These are phyloP conservation scores for Drosophila nr. medialis DNA, from an alignment of 2,888 invertebrate genomes.

Conservation along the genomic window DNA sequence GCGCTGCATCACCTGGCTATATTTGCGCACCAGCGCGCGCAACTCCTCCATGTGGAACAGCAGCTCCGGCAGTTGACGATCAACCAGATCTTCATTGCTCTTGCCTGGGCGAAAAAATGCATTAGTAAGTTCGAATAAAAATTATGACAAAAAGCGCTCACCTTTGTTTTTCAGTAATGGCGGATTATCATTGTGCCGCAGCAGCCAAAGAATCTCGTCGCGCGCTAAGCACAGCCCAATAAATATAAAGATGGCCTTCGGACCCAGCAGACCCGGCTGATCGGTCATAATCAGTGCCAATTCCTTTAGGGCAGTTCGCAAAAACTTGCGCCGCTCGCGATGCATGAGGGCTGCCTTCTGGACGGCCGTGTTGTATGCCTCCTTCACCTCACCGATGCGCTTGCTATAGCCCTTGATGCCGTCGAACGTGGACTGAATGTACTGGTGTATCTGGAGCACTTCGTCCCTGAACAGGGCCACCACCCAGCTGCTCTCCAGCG, in stretches of 20 bases:
- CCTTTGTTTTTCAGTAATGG: slow-evolving; percentile 94
- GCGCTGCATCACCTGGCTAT: slow-evolving; percentile 98
- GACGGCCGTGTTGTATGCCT: slow-evolving; percentile 95
- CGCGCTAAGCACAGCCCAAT: slow-evolving; percentile 97
- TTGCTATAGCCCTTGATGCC: slow-evolving; percentile 97
- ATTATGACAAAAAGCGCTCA: background rate
- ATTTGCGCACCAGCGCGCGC: slow-evolving; percentile 96
- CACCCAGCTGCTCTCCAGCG: slow-evolving; percentile 97
- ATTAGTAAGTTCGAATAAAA: background rate
- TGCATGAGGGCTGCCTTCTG: slow-evolving; percentile 96
- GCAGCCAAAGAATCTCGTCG: slow-evolving; percentile 98
- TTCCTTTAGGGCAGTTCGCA: slow-evolving; percentile 97
- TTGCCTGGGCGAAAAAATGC: slow-evolving; percentile 64
- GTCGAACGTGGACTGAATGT: slow-evolving; percentile 96
- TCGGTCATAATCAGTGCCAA: slow-evolving; percentile 97
- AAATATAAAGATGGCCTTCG: slow-evolving; percentile 97
- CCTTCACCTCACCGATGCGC: slow-evolving; percentile 97
- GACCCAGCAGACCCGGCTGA: slow-evolving; percentile 97
- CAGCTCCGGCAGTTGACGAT: slow-evolving; percentile 97
- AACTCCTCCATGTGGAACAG: slow-evolving; percentile 99
- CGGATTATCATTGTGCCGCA: slow-evolving; percentile 98
- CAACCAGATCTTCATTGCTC: slow-evolving; percentile 96
- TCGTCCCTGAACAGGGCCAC: slow-evolving; percentile 98
- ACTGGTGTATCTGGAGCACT: slow-evolving; percentile 97
- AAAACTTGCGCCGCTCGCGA: slow-evolving; percentile 97